phyloP scores from a whole-genome alignment of 1,140 invertebrate species.

The Schlechtendalia chinensis region DNA sequence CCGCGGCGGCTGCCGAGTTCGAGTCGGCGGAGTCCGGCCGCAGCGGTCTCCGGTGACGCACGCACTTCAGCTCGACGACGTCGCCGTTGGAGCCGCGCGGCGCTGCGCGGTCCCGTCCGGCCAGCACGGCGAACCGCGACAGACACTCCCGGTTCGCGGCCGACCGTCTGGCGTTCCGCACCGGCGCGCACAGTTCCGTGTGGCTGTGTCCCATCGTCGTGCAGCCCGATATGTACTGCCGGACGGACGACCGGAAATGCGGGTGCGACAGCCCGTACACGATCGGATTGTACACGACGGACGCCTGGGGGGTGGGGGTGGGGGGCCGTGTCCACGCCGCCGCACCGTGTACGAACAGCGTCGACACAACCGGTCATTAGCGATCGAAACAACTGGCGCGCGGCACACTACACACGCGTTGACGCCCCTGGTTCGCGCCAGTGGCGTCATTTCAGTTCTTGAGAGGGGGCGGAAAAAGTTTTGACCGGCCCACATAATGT shows the following conservation, averaged over 20 bases:
- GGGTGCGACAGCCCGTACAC: slow-evolving; percentile 59
- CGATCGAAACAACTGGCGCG: no score
- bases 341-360: no score
- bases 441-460: no score
- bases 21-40: not conserved
- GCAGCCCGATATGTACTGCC: slow-evolving; percentile 53
- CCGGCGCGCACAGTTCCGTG: not conserved
- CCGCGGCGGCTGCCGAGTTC: not conserved
- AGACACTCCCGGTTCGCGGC: not conserved
- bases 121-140: slow-evolving; percentile 23
- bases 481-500: no score
- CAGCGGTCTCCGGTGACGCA: slow-evolving; percentile 2
- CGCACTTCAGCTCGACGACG: slow-evolving; percentile 24
- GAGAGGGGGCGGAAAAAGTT: no score
- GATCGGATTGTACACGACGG: slow-evolving; percentile 59
- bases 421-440: no score
- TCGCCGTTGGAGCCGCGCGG: not conserved
- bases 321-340: no score
- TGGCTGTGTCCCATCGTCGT: slow-evolving; percentile 14
- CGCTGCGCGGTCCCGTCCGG: not conserved
- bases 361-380: no score
- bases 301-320: no score
- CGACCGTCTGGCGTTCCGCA: not conserved
- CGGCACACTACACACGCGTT: no score
- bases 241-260: slow-evolving; percentile 55